Base-by-base conservation (phyloP, 2,113 vertebrate species). In the Ceyx margarethae region DNA sequence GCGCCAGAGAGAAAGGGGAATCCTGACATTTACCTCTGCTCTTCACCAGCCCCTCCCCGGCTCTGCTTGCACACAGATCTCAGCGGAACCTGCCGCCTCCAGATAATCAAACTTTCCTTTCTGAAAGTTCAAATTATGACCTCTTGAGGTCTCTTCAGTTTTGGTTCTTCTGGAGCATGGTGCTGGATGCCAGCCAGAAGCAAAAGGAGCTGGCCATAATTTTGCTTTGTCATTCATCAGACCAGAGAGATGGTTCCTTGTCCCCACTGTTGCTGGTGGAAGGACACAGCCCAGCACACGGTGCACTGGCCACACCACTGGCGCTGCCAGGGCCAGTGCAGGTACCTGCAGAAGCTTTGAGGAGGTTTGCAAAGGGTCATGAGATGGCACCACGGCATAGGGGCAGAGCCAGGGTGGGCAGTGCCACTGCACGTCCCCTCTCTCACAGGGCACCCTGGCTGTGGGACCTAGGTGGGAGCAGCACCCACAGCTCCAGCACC, bases 61-160 rank as follows among this genome's bases (percentile, higher is more conserved):
- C 53, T 31, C 81, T 2, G 0, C 43, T 18, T 40, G 46, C 85
- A 20, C 43, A 37, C 14, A 14, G 17, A 35, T 22, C 45, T 16
- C 26, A 20, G 35, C 29, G 37, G 54, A 74, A 25, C 40, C 54
- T 2, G 3, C 18, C 16, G 18, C n/a, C 58, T 76, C 67, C 58
- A 22, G 19, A 53, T 7, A 3, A 42, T 42, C 60, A 21, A 3
- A 46, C n/a, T 22, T 61, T 6, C 29, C 5, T 10, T 53, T 51
- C 37, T 40, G 15, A 48, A 54, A 45, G 21, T n/a, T 1, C 43
- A 19, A 48, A 40, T 21, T 16, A 31, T 0, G 0, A 17, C 31
- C 5, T 45, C 21, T 60, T 60, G 11, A 17, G 7, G 12, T 42
- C 4, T 18, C 18, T 33, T 3, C 15, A 20, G 20, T 12, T 66